A percentile compares a stretch with the other conserved stretches of the same genome.
These are phyloP conservation scores for Ectropis crepuscularia DNA, from an alignment of 2,888 invertebrate species.

Conservation along the genomic window DNA sequence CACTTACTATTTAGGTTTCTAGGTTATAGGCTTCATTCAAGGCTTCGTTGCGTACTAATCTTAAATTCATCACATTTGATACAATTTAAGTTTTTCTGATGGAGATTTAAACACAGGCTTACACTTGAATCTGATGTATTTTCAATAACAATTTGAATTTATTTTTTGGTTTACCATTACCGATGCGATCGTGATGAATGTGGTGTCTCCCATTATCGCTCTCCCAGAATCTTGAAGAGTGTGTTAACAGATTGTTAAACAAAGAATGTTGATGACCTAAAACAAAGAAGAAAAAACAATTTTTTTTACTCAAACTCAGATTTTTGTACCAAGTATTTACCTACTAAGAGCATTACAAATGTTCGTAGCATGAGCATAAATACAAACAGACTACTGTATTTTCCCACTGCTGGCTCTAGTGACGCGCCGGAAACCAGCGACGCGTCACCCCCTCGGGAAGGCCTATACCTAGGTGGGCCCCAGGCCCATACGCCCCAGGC, in stretches of 20 bases:
- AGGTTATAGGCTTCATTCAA: no score
- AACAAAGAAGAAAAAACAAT: conserved; percentile 42
- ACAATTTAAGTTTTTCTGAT: not conserved
- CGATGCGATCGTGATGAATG: conserved; percentile 48
- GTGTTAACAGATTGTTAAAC: conserved; percentile 62
- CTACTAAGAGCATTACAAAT: no score
- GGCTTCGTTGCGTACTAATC: no score
- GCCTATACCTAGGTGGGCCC: no score
- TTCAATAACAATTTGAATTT: conserved; percentile 71
- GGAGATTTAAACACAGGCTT: conserved; percentile 29
- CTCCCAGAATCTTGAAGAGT: conserved; percentile 56
- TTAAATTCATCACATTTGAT: not conserved
- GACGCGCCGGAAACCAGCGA: no score
- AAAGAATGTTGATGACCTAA: conserved; percentile 62
- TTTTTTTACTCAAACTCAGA: not conserved
- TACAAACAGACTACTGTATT: no score
- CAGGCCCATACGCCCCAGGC: no score
- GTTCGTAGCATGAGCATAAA: no score
- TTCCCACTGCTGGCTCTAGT: no score
- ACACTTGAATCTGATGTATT: conserved; percentile 68
- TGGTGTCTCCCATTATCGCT: conserved; percentile 54
- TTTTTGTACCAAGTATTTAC: no score
- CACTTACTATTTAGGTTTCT: no score
- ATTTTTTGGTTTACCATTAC: conserved; percentile 63
- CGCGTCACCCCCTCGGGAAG: no score